Percentiles rank a stretch among this genome's conserved stretches.
Conservation (phyloP, 2,113 vertebrate genomes). For the Mobula hypostoma region DNA sequence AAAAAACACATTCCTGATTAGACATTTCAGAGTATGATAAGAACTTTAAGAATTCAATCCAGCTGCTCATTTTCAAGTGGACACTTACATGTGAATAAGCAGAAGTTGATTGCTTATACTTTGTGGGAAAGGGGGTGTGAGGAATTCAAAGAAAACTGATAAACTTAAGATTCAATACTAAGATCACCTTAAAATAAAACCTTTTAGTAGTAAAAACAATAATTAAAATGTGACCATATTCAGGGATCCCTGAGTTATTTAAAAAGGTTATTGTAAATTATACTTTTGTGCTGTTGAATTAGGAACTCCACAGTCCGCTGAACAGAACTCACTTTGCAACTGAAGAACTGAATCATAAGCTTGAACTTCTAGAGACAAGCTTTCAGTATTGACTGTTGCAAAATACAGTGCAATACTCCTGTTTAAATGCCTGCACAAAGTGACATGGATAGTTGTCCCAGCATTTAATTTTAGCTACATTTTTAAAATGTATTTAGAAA, state of each 20-base stretch:
- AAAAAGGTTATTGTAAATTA: not conserved
- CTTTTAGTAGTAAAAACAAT: not conserved
- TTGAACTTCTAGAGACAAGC: not conserved
- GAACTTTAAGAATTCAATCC: not conserved
- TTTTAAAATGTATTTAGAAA: not conserved
- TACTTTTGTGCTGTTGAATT: not conserved
- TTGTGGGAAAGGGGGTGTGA: not conserved
- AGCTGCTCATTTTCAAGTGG: not conserved
- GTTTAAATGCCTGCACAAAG: not conserved
- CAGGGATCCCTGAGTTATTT: constrained; percentile 19
- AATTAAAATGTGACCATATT: constrained; percentile 5
- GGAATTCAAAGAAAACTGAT: not conserved
- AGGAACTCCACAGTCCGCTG: not conserved
- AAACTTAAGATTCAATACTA: constrained; percentile 19
- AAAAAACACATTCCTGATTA: not conserved
- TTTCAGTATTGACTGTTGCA: not conserved
- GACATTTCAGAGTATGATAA: not conserved
- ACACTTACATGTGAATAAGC: not conserved
- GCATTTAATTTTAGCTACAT: not conserved
- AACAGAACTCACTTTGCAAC: not conserved
- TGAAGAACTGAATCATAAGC: not conserved
- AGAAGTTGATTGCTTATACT: not conserved
- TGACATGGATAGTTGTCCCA: not conserved
- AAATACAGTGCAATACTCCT: not conserved
- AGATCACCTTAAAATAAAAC: constrained; percentile 15